Conservation (phyloP, 2,888 invertebrate species). For the Mesorhabditis sp. region DNA sequence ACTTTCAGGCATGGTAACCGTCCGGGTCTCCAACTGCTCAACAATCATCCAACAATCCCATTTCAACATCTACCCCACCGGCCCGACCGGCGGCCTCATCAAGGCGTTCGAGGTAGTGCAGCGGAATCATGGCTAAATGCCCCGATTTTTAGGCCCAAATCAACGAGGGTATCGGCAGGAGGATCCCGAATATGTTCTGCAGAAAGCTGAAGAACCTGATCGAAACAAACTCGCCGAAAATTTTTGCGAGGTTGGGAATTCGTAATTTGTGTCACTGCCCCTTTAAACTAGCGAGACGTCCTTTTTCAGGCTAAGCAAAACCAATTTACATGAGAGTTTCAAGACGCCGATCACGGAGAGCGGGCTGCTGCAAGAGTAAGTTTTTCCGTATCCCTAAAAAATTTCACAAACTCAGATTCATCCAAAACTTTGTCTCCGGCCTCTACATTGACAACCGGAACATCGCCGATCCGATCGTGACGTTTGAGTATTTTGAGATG, state of each 20-base stretch:
- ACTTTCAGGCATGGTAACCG: not conserved
- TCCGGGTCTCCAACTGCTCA: conserved; percentile 46
- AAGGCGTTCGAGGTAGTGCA: conserved; percentile 50
- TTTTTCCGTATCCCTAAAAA: too few relatives aligned
- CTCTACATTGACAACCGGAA: conserved; percentile 50
- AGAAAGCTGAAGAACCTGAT: conserved; percentile 45
- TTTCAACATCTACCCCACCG: conserved; percentile 46
- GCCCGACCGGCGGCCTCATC: conserved; percentile 47
- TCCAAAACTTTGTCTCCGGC: conserved; percentile 42
- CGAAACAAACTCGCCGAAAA: conserved; percentile 47
- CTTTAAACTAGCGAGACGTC: not conserved
- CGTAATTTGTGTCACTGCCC: not conserved
- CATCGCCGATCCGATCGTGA: conserved; percentile 47
- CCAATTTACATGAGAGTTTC: not conserved
- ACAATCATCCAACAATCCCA: conserved; percentile 46
- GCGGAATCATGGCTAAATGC: too few relatives aligned
- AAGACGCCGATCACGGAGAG: conserved; percentile 10
- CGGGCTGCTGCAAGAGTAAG: conserved; percentile 9
- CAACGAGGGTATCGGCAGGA: conserved; percentile 48
- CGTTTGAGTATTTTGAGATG: conserved; percentile 53
- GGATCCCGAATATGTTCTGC: conserved; percentile 52
- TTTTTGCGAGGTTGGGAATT: conserved; percentile 37
- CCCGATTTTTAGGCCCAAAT: conserved; percentile 35
- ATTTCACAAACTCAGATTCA: conserved; percentile 34
- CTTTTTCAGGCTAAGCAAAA: not conserved